These are phyloP conservation scores for Notocelia uddmanniana DNA, from an alignment of 2,888 invertebrate genomes.

Conservation along the genomic window DNA sequence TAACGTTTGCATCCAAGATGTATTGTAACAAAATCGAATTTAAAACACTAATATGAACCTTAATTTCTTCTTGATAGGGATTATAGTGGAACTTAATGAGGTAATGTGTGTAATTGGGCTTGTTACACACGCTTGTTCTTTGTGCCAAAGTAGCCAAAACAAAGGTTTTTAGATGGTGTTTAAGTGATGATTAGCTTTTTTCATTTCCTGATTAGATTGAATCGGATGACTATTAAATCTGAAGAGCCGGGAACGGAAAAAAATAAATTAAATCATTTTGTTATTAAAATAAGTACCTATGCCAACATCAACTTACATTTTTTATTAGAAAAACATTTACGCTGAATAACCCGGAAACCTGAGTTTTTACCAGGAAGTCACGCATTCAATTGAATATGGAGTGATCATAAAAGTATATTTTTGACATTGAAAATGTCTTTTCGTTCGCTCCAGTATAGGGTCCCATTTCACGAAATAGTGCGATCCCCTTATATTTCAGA, in stretches of 20 bases:
- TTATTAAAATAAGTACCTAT: slow-evolving; percentile 12
- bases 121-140: slow-evolving; percentile 22
- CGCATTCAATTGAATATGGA: not conserved
- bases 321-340: not conserved
- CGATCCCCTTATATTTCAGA: too few species aligned
- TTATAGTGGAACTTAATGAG: not conserved
- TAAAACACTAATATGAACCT: slow-evolving; percentile 3
- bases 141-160: slow-evolving; percentile 43
- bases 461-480: too few species aligned
- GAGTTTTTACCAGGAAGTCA: slow-evolving; percentile 3
- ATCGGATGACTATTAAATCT: slow-evolving; percentile 39
- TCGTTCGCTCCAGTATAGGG: too few species aligned
- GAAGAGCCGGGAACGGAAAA: slow-evolving; percentile 10
- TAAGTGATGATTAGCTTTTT: slow-evolving; percentile 44
- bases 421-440: too few species aligned
- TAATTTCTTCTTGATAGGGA: not conserved
- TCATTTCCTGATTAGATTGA: slow-evolving; percentile 41
- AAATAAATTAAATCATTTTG: slow-evolving; percentile 14
- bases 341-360: slow-evolving; percentile 16
- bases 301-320: not conserved
- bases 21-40: not conserved
- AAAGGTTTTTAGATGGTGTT: slow-evolving; percentile 47
- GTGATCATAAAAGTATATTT: too few species aligned
- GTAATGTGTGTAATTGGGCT: slow-evolving; percentile 24
- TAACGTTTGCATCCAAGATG: not conserved